Evolutionary conservation across 2,113 vertebrate genomes (phyloP), one percentile per base, ranked within the genome.

Genomic region (Geococcyx californianus): DNA sequence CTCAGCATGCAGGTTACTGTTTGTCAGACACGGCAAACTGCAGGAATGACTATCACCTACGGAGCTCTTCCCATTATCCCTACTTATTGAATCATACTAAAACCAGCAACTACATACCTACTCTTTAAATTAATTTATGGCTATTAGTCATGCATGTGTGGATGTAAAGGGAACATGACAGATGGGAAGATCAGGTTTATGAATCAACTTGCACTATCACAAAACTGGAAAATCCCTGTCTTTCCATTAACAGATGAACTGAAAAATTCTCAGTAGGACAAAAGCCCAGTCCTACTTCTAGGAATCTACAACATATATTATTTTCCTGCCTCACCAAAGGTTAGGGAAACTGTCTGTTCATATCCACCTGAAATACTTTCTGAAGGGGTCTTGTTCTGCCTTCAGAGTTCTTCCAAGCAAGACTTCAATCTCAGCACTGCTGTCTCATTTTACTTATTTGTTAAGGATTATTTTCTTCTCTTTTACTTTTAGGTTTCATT

Each of bases 71-170:
- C 19, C 1, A 0, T 64, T 54, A 58, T 23, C 8, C 51, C 36
- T 26, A 10, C 15, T 40, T 36, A 58, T 4, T 55, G n/a, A 91
- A 70, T 75, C 56, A 36, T 16, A 40, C 24, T 55, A 70, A 87
- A 87, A 81, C 12, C 9, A 70, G 13, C 51, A 74, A n/a, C n/a
- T 28, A 3, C 12, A 42, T 77, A 47, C 45, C 51, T 62, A 42
- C 47, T 81, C 56, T 66, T 40, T 33, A 34, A 91, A 81, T 21
- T 34, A 42, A 12, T 63, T 28, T 7, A 9, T 45, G 25, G 8
- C 42, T 62, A 3, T 63, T 16, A 78, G 16, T 23, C 42, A 34
- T 21, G 33, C 0, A 0, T 28, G 14, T 1, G 0, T 38, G 52
- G 44, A 77, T 0, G 0, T 38, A 69, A 81, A 55, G 6, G 20